Conservation (phyloP, 2,113 vertebrate species). For the Panthera uncia region DNA sequence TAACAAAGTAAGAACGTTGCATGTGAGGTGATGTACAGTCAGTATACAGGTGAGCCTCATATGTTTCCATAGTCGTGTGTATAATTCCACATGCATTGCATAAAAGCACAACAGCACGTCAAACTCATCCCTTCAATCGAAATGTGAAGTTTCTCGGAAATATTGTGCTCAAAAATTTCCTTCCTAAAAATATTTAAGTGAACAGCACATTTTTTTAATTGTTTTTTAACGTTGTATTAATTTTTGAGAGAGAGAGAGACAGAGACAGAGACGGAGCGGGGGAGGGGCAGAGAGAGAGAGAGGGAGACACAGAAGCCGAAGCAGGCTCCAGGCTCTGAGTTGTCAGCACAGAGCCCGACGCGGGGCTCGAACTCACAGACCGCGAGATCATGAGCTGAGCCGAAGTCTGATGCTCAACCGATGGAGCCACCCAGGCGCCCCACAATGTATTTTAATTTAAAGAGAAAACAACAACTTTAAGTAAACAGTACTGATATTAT, state of each 20-base stretch:
- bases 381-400: too few species aligned
- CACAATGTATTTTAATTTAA: neutral
- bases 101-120: neutral
- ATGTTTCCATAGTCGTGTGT: neutral
- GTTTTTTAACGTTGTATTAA: too few species aligned
- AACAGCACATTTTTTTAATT: neutral
- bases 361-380: too few species aligned
- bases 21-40: neutral
- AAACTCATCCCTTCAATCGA: neutral
- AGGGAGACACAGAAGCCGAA: too few species aligned
- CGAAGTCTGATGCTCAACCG: too few species aligned
- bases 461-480: neutral
- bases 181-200: neutral
- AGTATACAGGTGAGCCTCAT: rapidly evolving
- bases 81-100: neutral
- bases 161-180: neutral
- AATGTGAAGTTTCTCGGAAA: neutral
- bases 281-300: too few species aligned
- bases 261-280: too few species aligned
- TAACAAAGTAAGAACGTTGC: neutral
- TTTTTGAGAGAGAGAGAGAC: too few species aligned
- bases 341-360: too few species aligned
- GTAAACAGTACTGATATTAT: neutral
- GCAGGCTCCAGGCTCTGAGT: too few species aligned
- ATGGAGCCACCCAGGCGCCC: too few species aligned